Evolutionary conservation across 2,888 invertebrate species (phyloP).

Genomic region (Amblyteles armatorius): DNA sequence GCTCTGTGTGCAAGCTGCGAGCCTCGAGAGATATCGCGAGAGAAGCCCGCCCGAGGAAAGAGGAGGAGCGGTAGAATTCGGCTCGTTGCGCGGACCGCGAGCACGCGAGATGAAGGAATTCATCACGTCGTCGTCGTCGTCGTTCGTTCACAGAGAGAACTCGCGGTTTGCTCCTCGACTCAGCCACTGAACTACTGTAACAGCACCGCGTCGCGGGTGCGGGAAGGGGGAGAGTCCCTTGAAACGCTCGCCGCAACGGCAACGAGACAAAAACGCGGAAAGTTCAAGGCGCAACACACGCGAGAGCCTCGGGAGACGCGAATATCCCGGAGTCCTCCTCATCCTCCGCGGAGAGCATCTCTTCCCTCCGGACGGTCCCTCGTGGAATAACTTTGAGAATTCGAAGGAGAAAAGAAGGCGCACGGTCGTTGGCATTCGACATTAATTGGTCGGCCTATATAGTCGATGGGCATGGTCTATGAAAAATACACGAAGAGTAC

Average conservation of each 20-base stretch:
- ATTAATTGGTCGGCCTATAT: slow-evolving; percentile 28
- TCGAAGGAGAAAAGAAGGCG: neutral
- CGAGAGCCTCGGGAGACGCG: neutral
- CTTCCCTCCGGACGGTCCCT: neutral
- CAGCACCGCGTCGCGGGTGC: neutral
- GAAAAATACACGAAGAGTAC: neutral
- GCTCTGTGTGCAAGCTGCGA: slow-evolving; percentile 1
- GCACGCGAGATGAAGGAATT: slow-evolving; percentile 74
- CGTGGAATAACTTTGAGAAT: slow-evolving; percentile 37
- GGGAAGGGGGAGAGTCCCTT: slow-evolving; percentile 25
- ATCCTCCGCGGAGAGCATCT: neutral
- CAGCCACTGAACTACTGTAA: slow-evolving; percentile 29
- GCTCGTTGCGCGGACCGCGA: slow-evolving; percentile 58
- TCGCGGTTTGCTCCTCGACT: slow-evolving; percentile 16
- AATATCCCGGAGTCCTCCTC: slow-evolving; percentile 49
- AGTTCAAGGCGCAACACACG: slow-evolving; percentile 51
- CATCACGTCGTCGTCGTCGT: slow-evolving; percentile 69
- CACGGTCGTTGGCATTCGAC: slow-evolving; percentile 3
- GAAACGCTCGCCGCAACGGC: slow-evolving; percentile 47
- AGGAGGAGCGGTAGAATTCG: slow-evolving; percentile 48
- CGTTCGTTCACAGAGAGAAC: slow-evolving; percentile 26
- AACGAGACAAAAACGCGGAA: slow-evolving; percentile 57
- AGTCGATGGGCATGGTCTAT: neutral
- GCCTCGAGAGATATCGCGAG: neutral
- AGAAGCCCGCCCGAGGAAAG: neutral